Base-by-base conservation (phyloP, 2,797 vertebrate species). In the Sphenopsis melanotis region DNA sequence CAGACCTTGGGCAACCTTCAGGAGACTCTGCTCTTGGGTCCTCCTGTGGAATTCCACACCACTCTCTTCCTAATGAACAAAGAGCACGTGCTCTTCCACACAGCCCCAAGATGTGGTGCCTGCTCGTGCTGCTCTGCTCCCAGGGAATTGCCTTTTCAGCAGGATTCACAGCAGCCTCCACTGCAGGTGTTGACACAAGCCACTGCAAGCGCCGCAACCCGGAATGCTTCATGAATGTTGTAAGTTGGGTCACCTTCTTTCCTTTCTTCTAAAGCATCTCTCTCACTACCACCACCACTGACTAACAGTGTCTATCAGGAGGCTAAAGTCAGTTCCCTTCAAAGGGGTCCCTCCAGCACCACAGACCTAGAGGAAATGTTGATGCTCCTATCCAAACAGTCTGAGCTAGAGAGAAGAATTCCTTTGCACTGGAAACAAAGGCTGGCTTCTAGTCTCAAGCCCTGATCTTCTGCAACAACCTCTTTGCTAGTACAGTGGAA, bases 151-250 rank as follows among this genome's bases (percentile, higher is more conserved):
- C 14, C 61, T 92, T 61, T 55, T 59, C 71, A 52, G 55, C 30
- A n/a, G 92, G 82, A 81, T 60, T 81, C 68, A 44, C 42, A 68
- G 7, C 19, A 50, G 37, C 32, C 30, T 59, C 10, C 39, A 1
- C 15, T 44, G 41, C 11, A 9, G 69, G 32, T 21, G 59, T 7
- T 60, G 78, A 65, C 71, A 79, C 63, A 49, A 66, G 15, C 41
- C 26, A 1, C 27, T 14, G 6, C 63, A 68, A 21, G 64, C 36
- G 37, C 11, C 56, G 16, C 14, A 63, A 95, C 34, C 94, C 94
- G 0, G 94, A 97, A 49, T 87, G 80, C 9, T 96, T 96, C 68
- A 93, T 97, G 92, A 97, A 47, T 47, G 63, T 95, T 46, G 96
- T 97, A 89, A 94, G 96, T 86, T 36, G 27, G 11, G 21, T 64